These are phyloP conservation scores for Notolepis coatsorum DNA, from an alignment of 2,797 vertebrate species.

Conservation along the genomic window DNA sequence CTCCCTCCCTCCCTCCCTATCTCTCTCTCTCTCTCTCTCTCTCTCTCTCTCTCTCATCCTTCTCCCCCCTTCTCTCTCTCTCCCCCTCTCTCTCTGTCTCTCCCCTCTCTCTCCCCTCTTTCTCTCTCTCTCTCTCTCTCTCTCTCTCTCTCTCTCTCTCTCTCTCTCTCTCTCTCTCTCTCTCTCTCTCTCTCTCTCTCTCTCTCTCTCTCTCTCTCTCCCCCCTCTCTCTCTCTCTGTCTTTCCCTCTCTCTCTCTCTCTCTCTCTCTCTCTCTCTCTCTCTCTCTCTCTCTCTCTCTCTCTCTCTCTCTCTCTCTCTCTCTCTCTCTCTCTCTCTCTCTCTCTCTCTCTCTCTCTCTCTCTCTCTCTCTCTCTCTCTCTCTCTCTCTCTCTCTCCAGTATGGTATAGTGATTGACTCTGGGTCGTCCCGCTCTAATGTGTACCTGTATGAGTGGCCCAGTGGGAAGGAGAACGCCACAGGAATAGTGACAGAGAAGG, in stretches of 20 bases:
- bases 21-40: too few relatives aligned
- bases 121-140: background rate
- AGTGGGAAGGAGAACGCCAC: constrained; percentile 95
- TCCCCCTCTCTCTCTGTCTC: too few relatives aligned
- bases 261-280: background rate
- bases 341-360: background rate
- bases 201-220: background rate
- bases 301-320: background rate
- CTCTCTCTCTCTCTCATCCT: background rate
- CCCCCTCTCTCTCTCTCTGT: too few relatives aligned
- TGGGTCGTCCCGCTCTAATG: constrained; percentile 91
- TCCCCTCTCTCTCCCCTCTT: background rate
- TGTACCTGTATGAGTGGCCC: constrained; percentile 94
- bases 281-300: background rate
- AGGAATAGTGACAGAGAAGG: constrained; percentile 87
- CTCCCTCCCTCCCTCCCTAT: too few relatives aligned
- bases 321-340: background rate
- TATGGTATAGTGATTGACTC: constrained; percentile 96
- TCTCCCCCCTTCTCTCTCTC: background rate
- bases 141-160: background rate
- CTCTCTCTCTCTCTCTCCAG: constrained; percentile 66
- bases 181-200: background rate
- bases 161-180: background rate
- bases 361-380: background rate
- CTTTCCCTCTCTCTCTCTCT: background rate